phyloP scores from a whole-genome alignment of 2,888 invertebrate species.

The Tipula unca region DNA sequence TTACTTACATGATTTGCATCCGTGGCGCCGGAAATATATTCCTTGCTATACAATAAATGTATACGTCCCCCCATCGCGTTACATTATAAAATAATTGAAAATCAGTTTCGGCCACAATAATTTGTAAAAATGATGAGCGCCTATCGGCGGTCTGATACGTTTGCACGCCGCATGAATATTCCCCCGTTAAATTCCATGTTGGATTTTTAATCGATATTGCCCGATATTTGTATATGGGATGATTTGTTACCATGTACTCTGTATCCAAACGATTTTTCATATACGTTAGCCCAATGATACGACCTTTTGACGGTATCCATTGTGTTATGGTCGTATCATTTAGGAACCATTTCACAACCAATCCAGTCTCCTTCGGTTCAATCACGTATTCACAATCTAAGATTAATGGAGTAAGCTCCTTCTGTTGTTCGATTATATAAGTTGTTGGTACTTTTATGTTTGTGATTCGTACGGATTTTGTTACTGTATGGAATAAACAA shows the following conservation, averaged over 20 bases:
- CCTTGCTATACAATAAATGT: slow-evolving; percentile 39
- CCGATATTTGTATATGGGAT: slow-evolving; percentile 36
- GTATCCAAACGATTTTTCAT: slow-evolving; percentile 42
- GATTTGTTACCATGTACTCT: slow-evolving; percentile 31
- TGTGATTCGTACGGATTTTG: slow-evolving; percentile 28
- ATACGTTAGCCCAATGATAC: not conserved
- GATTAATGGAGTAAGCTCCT: slow-evolving; percentile 38
- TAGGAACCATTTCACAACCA: slow-evolving; percentile 42
- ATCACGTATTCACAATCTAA: slow-evolving; percentile 42
- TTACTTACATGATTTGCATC: slow-evolving; percentile 38
- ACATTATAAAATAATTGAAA: slow-evolving; percentile 39
- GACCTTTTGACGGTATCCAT: slow-evolving; percentile 39
- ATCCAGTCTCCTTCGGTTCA: slow-evolving; percentile 37
- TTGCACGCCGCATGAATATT: slow-evolving; percentile 42
- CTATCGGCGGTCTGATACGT: slow-evolving; percentile 42
- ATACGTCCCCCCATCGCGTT: slow-evolving; percentile 33
- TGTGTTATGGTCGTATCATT: slow-evolving; percentile 42
- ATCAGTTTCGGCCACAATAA: slow-evolving; percentile 43
- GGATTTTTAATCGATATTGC: slow-evolving; percentile 41
- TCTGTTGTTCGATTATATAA: slow-evolving; percentile 38
- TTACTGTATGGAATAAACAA: not conserved
- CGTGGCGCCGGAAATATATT: slow-evolving; percentile 40
- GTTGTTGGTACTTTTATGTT: slow-evolving; percentile 41
- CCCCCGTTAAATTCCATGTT: slow-evolving; percentile 43
- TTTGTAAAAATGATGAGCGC: slow-evolving; percentile 40